Conservation (phyloP, 2,888 invertebrate genomes). For the Corbicula japonica region DNA sequence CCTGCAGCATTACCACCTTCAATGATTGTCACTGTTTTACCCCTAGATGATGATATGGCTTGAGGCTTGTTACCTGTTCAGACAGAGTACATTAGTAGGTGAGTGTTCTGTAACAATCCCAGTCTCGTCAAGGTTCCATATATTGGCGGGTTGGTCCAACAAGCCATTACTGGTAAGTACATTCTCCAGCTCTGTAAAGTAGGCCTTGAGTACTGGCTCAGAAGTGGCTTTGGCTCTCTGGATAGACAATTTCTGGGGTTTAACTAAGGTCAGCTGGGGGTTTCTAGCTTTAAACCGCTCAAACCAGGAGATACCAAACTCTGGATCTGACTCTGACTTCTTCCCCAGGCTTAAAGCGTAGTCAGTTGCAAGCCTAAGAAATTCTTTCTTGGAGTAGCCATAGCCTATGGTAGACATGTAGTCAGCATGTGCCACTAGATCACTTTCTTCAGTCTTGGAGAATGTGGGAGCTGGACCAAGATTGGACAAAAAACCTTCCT, state of each 20-base stretch:
- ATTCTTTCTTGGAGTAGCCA: slow-evolving; percentile 18
- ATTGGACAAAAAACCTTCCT: too few relatives aligned
- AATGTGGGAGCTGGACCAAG: too few relatives aligned
- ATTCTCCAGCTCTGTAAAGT: slow-evolving; percentile 9
- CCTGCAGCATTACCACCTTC: slow-evolving; percentile 36
- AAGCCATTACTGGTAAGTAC: slow-evolving; percentile 34
- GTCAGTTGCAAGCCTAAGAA: slow-evolving; percentile 14
- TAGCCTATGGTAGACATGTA: slow-evolving; percentile 21
- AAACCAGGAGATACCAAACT: too few relatives aligned
- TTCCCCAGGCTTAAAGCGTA: slow-evolving; percentile 21
- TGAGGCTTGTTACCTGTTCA: too few relatives aligned
- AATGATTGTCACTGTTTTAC: slow-evolving; percentile 23
- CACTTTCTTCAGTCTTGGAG: slow-evolving; percentile 16
- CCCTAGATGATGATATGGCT: too few relatives aligned
- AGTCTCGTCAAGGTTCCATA: slow-evolving; percentile 37
- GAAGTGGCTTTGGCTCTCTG: background rate
- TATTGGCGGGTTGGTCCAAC: slow-evolving; percentile 25
- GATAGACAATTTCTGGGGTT: background rate
- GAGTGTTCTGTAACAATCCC: slow-evolving; percentile 27
- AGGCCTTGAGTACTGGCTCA: background rate
- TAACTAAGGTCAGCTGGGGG: background rate
- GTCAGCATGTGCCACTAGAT: slow-evolving; percentile 5
- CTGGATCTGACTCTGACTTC: background rate
- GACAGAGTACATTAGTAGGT: slow-evolving; percentile 8
- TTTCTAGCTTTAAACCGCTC: too few relatives aligned